Base-by-base conservation (phyloP, 2,888 invertebrate genomes). In the Drosophila greeni region DNA sequence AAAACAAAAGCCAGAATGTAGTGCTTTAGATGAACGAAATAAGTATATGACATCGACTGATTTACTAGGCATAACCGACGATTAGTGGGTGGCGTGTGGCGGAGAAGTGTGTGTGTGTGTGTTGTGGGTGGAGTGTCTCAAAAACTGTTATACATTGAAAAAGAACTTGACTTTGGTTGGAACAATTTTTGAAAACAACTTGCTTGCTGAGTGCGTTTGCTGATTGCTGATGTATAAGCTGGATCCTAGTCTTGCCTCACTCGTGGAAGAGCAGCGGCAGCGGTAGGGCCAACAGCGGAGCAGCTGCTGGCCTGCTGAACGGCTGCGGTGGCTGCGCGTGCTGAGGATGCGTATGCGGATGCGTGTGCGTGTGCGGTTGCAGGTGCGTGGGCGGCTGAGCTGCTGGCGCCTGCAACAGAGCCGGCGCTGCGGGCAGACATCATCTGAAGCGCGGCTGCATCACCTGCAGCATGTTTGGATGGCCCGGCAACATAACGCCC, bases 391-490 rank as follows among this genome's bases (percentile, higher is more conserved):
- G 64, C 43, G 36, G 73, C 84, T 83, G 42, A 66, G 72, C 85
- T 82, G 82, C 80, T 74, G 84, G 86, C 75, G 79, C 84, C 85
- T 79, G 83, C 78, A 86, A 83, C 82, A 87, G 88, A 45, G 82
- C 84, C 87, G 92, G 91, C 82, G 90, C 92, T 91, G 58, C 66
- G 24, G 83, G 66, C 75, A 85, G 72, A 90, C 93, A 93, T 95
- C 95, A 95, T 92, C 95, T 94, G 92, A 92, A 95, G 90, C 95
- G 93, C 79, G 95, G 95, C 90, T 94, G 94, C 95, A 95, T 94
- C 91, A 92, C 90, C 82, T 90, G 90, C 85, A 91, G 85, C 90
- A 91, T 90, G 18, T 84, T 80, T 24, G 87, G 88, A 71, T 87
- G 89, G 31, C 88, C 88, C 7, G 87, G 88, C 87, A 91, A 86